phyloP scores from a whole-genome alignment of 2,797 vertebrate species.

The Scomberomorus guttatus region DNA sequence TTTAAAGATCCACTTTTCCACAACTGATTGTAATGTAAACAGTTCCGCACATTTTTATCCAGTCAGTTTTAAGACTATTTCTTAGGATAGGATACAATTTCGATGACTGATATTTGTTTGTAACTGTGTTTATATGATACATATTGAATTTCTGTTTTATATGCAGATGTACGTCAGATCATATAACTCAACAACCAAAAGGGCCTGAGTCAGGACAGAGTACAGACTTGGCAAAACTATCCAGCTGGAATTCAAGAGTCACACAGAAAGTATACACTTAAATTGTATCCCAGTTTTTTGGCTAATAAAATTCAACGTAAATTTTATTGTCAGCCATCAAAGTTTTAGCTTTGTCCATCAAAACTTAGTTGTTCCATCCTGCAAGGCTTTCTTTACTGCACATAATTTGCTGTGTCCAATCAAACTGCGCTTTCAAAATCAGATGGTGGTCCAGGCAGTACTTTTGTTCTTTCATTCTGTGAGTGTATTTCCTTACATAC shows the following conservation, averaged over 20 bases:
- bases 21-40: neutral
- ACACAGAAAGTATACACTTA: constrained; percentile 4
- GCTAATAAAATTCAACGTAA: neutral
- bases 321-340: neutral
- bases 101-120: neutral
- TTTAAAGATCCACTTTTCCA: constrained; percentile 4
- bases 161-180: neutral
- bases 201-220: constrained; percentile 34
- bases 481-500: constrained; percentile 20
- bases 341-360: neutral
- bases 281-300: neutral
- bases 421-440: neutral
- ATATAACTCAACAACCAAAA: constrained; percentile 52
- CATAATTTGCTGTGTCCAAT: neutral
- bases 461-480: neutral
- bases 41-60: neutral
- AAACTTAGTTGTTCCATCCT: neutral
- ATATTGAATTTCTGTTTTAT: too few relatives aligned
- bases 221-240: constrained; percentile 18
- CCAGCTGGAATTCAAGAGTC: constrained; percentile 23
- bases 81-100: neutral
- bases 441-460: neutral
- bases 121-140: too few relatives aligned
- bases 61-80: constrained; percentile 2
- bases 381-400: neutral